Evolutionary conservation across 2,888 invertebrate genomes (phyloP).

Genomic region (Stenodera caucasica): DNA sequence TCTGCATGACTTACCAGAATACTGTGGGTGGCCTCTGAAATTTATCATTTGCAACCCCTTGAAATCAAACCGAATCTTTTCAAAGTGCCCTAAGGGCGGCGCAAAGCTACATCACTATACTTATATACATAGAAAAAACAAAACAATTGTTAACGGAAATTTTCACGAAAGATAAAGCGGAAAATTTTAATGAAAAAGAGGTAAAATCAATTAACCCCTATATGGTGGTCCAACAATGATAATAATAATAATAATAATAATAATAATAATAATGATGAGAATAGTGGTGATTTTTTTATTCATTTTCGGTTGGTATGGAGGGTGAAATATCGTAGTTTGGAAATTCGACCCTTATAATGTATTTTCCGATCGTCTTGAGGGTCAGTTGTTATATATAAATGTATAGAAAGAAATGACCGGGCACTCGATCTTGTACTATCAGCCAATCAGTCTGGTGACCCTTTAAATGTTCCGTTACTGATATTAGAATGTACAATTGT

Average conservation of each 20-base stretch:
- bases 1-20: conserved; percentile 47
- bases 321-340: background rate
- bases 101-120: no score
- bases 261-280: no score
- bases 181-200: conserved; percentile 41
- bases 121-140: no score
- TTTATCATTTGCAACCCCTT: conserved; percentile 41
- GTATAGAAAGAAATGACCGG: conserved; percentile 46
- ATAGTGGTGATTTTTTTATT: no score
- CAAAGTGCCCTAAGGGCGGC: background rate
- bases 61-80: conserved; percentile 9
- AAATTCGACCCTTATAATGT: conserved; percentile 40
- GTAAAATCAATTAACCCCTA: conserved; percentile 32
- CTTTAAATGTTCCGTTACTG: background rate
- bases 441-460: conserved; percentile 12
- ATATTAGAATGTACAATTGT: background rate
- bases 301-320: background rate
- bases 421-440: conserved; percentile 46
- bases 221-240: background rate
- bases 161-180: conserved; percentile 49
- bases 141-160: no score
- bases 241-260: background rate
- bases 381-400: conserved; percentile 35
- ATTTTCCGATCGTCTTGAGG: conserved; percentile 42
- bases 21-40: conserved; percentile 40